Percentiles rank a stretch among this genome's conserved stretches.
These are phyloP conservation scores for Orcinus orca DNA, from an alignment of 2,113 vertebrate genomes.

Conservation along the genomic window DNA sequence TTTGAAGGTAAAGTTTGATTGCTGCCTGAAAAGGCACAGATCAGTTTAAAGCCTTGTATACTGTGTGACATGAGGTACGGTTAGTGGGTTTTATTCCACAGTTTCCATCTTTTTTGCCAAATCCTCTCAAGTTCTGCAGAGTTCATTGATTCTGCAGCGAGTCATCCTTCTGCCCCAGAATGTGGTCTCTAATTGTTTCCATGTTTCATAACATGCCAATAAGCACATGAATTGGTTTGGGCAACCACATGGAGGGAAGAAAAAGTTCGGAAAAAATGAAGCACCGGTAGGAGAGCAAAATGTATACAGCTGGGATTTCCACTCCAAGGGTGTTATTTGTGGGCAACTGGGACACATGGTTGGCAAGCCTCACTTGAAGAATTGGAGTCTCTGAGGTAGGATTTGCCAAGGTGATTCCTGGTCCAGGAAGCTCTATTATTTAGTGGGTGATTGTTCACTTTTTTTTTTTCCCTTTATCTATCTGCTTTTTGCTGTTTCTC, in stretches of 20 bases:
- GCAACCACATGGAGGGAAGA: conserved; percentile 35
- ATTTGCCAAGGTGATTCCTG: conserved; percentile 45
- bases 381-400: not conserved
- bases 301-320: conserved; percentile 42
- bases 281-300: not conserved
- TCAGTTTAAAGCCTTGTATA: not conserved
- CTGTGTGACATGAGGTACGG: conserved; percentile 31
- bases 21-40: conserved; percentile 39
- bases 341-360: not conserved
- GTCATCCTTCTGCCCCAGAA: conserved; percentile 25
- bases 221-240: conserved; percentile 57
- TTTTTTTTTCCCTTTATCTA: not conserved
- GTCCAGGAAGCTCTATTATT: not conserved
- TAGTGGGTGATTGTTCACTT: not conserved
- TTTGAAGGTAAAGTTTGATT: conserved; percentile 7
- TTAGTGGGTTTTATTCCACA: conserved; percentile 42
- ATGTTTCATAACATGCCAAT: conserved; percentile 73
- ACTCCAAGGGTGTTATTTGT: conserved; percentile 48
- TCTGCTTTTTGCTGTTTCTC: not conserved
- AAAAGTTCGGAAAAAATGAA: conserved; percentile 53
- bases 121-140: conserved; percentile 60
- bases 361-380: not conserved
- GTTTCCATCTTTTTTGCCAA: conserved; percentile 58
- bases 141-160: conserved; percentile 52
- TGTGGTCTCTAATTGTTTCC: conserved; percentile 74